Conservation (phyloP, 2,113 vertebrate genomes). For the Pampusana beccarii region DNA sequence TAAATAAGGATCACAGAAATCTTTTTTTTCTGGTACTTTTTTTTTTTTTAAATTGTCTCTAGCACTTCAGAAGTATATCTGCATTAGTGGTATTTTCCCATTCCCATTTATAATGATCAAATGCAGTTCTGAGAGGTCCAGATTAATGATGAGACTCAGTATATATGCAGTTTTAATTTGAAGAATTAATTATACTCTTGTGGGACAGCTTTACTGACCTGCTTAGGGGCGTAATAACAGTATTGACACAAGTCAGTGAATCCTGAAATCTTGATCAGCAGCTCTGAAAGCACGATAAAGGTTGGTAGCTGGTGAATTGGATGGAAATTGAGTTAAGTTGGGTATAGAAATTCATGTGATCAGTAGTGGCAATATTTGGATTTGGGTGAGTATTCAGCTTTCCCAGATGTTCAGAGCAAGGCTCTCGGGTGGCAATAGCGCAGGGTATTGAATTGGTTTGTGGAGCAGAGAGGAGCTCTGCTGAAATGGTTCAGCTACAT, state of each 20-base stretch:
- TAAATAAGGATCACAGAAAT: constrained; percentile 75
- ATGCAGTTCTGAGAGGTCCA: not conserved
- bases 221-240: not conserved
- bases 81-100: not conserved
- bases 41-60: constrained; percentile 25
- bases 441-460: not conserved
- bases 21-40: not conserved
- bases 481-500: not conserved
- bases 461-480: not conserved
- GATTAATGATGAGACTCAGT: not conserved
- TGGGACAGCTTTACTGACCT: not conserved
- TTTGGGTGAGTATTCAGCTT: not conserved
- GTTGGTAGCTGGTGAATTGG: not conserved
- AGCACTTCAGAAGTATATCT: constrained; percentile 19
- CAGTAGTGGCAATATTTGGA: not conserved
- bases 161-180: not conserved
- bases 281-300: not conserved
- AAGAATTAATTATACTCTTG: not conserved
- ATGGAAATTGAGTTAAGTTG: not conserved
- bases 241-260: not conserved
- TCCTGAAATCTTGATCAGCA: not conserved
- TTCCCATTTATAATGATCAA: constrained; percentile 7
- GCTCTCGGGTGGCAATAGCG: not conserved
- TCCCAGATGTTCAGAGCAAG: not conserved
- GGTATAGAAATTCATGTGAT: not conserved